Base-by-base conservation (phyloP, 2,888 invertebrate species). In the Philaethria dido region DNA sequence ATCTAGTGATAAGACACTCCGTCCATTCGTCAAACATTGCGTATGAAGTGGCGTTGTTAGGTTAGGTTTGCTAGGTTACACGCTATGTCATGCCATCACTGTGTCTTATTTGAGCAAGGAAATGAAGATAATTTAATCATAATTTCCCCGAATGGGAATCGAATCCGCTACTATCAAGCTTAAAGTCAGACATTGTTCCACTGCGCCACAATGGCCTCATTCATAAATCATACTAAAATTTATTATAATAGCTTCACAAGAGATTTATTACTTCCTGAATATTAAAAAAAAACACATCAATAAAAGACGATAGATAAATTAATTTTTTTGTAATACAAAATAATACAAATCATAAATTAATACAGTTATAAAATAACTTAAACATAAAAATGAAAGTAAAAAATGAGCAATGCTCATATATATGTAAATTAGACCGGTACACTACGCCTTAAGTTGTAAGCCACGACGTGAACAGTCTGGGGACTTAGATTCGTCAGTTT, bases 381-480 rank as follows among this genome's bases (percentile, higher is more conserved):
- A 29, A 36, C 1, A 36, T 9, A 36, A 50, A 52, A 52, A 52
- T 5, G 29, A 5, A 16, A 16, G n/a, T n/a, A n/a, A 52, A 52
- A 52, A 52, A 5, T n/a, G 22, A 48, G 13, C n/a, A 14, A 25
- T 25, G 29, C 11, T 11, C 5, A 33, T 16, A 33, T 52, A 33
- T 4, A 52, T 29, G 3, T 33, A 4, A 16, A 29, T 52, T 52
- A 52, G 4, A 16, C 75, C n/a, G 87, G 84, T 33, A 89, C 85
- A 73, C 89, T 86, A 72, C 83, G 78, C 57, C 75, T 79, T 25
- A 92, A 76, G 25, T 79, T 78, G 72, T 84, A 89, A 0, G 87
- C 86, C 66, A 82, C 80, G 5, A 86, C 71, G 2, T 76, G 69
- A n/a, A 91, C 52, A 0, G 73, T 54, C 70, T 88, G 87, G 4